Evolutionary conservation across 1,140 invertebrate genomes (phyloP), one percentile per base, ranked within the genome.

Genomic region (Gryon sp.): DNA sequence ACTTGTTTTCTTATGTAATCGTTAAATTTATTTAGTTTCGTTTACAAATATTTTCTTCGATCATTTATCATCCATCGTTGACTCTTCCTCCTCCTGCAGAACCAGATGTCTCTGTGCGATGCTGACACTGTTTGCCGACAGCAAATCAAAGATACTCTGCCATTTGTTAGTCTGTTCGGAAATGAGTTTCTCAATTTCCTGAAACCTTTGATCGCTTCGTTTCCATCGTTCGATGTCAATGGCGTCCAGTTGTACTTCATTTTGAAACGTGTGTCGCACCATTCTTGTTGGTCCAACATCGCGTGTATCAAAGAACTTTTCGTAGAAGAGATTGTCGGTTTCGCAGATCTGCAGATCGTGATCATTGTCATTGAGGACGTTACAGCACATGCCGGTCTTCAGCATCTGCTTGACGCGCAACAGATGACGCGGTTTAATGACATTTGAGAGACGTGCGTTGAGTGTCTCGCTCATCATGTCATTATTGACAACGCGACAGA

Each of bases 381-480:
- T 74, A 40, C 69, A 74, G 28, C 76, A 78, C 63, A 74, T 68
- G 20, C 76, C 70, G 1, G 65, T 78, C 8, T 78, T 78, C 11
- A 78, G 43, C 76, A 74, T 75, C 60, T 75, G 59, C 46, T 78
- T 73, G 20, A 78, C 76, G 1, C 76, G 65, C 11, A 75, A 8
- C 8, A 73, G 9, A 12, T 78, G 76, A 0, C 76, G 52, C 0
- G 70, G 65, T 4, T 78, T 78, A 12, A 78, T 69, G 1, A 20
- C 76, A 9, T 78, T 78, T 0, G 76, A 78, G 0, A 78, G 55
- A n/a, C 46, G 55, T 5, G 24, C 60, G 28, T 69, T 78, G 1
- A 75, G 36, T 0, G 70, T 78, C 7, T 75, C 76, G 41, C 76
- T 78, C 59, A 78, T 74, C 70, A 78, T 69, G 34, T 78, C 76